Evolutionary conservation across 2,888 invertebrate genomes (phyloP), one percentile per base, ranked within the genome.

Genomic region (Serrognathus titanus): DNA sequence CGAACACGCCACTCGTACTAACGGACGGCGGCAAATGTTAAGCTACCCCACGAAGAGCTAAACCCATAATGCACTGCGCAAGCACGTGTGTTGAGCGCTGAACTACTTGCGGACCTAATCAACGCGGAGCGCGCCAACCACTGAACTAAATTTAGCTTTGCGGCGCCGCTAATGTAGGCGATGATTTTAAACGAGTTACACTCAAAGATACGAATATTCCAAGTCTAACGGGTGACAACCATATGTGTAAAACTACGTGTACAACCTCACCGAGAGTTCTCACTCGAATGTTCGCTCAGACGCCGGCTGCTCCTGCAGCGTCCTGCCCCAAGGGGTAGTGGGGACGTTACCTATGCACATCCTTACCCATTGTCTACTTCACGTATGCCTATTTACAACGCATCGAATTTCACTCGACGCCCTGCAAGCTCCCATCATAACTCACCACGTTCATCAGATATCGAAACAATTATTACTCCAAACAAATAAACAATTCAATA

Each of bases 61-160:
- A 61, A 57, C 59, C 63, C 63, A 63, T 61, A 63, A 63, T 63
- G 60, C 63, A 63, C 58, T 58, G 52, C 50, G 53, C 62, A 58
- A 62, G 54, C 57, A 54, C 63, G 51, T 49, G 50, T 51, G 51
- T 55, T 51, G 57, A 60, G 57, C 54, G 55, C 60, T 49, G 48
- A 59, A 55, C 57, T 58, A 59, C 53, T 58, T 58, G 60, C 57
- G 55, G 57, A 53, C 48, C 49, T 49, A 57, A 46, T 41, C 51
- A 43, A 43, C 20, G 43, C 43, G 55, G 55, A 58, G 60, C 62
- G 61, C 65, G 63, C 61, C 63, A 63, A 64, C 57, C 62, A 63
- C 64, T 63, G 57, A 46, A 64, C 65, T 66, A 66, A 62, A 64
- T 65, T 64, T 66, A 66, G 64, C 66, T 63, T 53, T 31, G 24